A percentile compares a stretch with the other conserved stretches of the same genome.
Evolutionary conservation across 2,888 invertebrate species (phyloP).

Genomic region (Diaprepes abbreviatus): DNA sequence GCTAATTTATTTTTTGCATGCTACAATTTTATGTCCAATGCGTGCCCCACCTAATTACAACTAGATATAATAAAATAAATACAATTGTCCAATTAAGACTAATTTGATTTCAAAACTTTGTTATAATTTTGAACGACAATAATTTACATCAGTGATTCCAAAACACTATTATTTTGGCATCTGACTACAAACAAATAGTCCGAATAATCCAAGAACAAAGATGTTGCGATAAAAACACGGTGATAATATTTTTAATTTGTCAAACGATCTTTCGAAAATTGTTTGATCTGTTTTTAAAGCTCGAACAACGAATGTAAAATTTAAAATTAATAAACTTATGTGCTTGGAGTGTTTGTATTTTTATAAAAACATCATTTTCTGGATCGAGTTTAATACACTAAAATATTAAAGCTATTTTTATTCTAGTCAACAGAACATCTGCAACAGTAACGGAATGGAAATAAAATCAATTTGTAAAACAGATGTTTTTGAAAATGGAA

Average conservation of each 20-base stretch:
- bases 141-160: too few relatives aligned
- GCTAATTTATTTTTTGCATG: too few relatives aligned
- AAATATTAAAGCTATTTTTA: constrained; percentile 4
- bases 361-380: neutral
- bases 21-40: too few relatives aligned
- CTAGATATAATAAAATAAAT: too few relatives aligned
- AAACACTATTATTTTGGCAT: neutral
- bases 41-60: too few relatives aligned
- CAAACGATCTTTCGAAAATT: constrained; percentile 4
- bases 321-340: neutral
- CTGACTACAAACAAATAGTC: neutral
- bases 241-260: constrained; percentile 1
- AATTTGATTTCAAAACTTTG: too few relatives aligned
- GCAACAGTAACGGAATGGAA: neutral
- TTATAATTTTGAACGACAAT: too few relatives aligned
- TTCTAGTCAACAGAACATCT: neutral
- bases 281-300: constrained; percentile 8
- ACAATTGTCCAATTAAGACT: too few relatives aligned
- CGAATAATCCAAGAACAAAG: neutral
- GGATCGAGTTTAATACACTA: neutral
- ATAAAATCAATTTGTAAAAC: neutral
- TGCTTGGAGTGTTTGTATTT: too few relatives aligned
- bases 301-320: neutral
- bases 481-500: neutral
- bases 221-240: neutral